Evolutionary conservation across 2,888 invertebrate species (phyloP).

Genomic region (Rhogogaster chlorosoma): DNA sequence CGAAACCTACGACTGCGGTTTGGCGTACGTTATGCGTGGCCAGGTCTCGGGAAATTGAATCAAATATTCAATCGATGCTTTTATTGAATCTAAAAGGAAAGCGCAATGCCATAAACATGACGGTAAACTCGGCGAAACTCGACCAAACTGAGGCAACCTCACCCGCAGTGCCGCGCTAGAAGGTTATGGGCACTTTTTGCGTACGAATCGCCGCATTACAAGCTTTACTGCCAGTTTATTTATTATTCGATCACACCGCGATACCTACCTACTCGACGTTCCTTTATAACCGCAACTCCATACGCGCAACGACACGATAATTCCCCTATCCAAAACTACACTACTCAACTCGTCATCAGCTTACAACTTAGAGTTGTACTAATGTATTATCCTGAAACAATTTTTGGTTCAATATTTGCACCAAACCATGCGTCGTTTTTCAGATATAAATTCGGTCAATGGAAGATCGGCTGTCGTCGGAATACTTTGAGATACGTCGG

Average conservation of each 20-base stretch:
- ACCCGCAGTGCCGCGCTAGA: slow-evolving; percentile 42
- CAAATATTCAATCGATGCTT: slow-evolving; percentile 55
- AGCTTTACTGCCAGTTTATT: slow-evolving; percentile 53
- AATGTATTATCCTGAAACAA: too few relatives aligned
- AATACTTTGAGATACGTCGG: not conserved
- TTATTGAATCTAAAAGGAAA: slow-evolving; percentile 55
- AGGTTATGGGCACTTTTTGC: slow-evolving; percentile 54
- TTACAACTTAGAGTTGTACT: not conserved
- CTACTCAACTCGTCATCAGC: too few relatives aligned
- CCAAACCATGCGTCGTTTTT: not conserved
- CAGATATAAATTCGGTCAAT: not conserved
- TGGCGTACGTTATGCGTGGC: slow-evolving; percentile 43
- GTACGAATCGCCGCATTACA: slow-evolving; percentile 54
- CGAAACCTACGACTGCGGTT: slow-evolving; percentile 46
- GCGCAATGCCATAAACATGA: slow-evolving; percentile 54
- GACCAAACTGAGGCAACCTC: slow-evolving; percentile 39
- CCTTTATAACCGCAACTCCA: slow-evolving; percentile 33
- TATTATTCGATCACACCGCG: slow-evolving; percentile 50
- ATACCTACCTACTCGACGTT: slow-evolving; percentile 23
- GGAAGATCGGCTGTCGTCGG: not conserved
- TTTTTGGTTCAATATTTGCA: not conserved
- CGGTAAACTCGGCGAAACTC: slow-evolving; percentile 50
- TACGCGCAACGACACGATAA: slow-evolving; percentile 34
- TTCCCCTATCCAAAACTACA: not conserved
- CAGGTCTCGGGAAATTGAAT: slow-evolving; percentile 51